Evolutionary conservation across 2,888 invertebrate species (phyloP).

Genomic region (Rutpela maculata): DNA sequence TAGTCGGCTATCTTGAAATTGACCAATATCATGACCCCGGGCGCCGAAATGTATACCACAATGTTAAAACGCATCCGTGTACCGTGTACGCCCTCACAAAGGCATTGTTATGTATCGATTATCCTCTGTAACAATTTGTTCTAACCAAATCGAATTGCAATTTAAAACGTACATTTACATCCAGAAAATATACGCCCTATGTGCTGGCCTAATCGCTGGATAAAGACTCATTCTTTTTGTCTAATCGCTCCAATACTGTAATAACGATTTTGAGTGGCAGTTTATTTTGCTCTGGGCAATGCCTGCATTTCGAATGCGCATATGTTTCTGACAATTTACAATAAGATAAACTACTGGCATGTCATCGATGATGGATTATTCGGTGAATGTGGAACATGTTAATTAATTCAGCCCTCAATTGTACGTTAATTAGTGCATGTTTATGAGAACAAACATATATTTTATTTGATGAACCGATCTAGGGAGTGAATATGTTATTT

Average conservation of each 20-base stretch:
- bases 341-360: conserved; percentile 2
- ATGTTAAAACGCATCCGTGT: too few species aligned
- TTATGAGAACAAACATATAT: neutral
- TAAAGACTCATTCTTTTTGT: neutral
- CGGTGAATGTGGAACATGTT: neutral
- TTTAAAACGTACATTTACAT: neutral
- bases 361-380: neutral
- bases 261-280: conserved; percentile 2
- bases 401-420: neutral
- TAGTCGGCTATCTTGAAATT: too few species aligned
- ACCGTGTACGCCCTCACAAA: too few species aligned
- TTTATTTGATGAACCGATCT: too few species aligned
- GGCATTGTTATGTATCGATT: neutral
- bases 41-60: too few species aligned
- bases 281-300: neutral
- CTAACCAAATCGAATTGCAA: neutral
- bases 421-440: neutral
- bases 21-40: too few species aligned
- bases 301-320: neutral
- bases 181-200: neutral
- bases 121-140: neutral
- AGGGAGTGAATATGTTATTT: too few species aligned
- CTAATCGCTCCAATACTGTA: neutral
- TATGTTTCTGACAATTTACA: conserved; percentile 7
- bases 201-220: neutral